Evolutionary conservation across 2,888 invertebrate genomes (phyloP).

Genomic region (Oegoconia quadripuncta): DNA sequence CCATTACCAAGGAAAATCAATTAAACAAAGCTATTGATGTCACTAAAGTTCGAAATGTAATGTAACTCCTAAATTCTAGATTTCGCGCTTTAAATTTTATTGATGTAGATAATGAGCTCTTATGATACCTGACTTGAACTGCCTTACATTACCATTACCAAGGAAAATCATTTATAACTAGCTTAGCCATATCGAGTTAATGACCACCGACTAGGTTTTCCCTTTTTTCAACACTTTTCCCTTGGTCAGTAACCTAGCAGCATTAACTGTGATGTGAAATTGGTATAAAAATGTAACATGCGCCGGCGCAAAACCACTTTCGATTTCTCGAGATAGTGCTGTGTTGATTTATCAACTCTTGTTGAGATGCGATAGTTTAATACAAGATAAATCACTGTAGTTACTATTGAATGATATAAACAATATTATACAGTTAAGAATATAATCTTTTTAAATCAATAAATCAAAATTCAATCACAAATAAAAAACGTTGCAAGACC

Average conservation of each 20-base stretch:
- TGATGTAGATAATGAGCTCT: too few species aligned
- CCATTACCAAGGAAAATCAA: background rate
- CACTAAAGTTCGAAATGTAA: too few species aligned
- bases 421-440: too few species aligned
- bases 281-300: constrained; percentile 45
- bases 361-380: background rate
- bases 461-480: too few species aligned
- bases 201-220: constrained; percentile 22
- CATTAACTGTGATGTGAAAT: constrained; percentile 41
- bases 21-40: too few species aligned
- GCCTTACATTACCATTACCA: background rate
- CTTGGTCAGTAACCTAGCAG: constrained; percentile 14
- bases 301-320: constrained; percentile 39
- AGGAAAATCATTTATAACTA: background rate
- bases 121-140: background rate
- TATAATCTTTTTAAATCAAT: too few species aligned
- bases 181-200: background rate
- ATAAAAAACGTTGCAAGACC: too few species aligned
- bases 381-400: too few species aligned
- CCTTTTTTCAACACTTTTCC: constrained; percentile 30
- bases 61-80: too few species aligned
- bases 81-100: too few species aligned
- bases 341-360: constrained; percentile 2
- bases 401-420: too few species aligned
- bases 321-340: constrained; percentile 34